These are phyloP conservation scores for Acrobasis consociella DNA, from an alignment of 2,888 invertebrate genomes.

Conservation along the genomic window DNA sequence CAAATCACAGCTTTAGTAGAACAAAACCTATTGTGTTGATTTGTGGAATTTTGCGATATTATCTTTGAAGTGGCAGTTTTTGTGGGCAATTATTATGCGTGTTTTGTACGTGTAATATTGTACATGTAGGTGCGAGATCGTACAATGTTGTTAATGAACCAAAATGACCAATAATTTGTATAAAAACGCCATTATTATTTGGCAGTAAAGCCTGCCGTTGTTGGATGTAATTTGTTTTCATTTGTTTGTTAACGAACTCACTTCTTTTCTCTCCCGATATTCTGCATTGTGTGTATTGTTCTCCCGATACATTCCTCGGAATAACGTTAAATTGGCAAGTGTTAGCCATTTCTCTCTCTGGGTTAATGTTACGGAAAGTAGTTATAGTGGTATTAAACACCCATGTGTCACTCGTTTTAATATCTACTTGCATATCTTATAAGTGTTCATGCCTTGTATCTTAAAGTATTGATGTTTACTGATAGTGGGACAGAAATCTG, in stretches of 20 bases:
- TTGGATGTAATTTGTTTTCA: neutral
- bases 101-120: constrained; percentile 41
- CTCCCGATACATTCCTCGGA: too few relatives aligned
- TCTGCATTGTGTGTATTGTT: neutral
- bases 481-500: too few relatives aligned
- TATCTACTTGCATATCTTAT: too few relatives aligned
- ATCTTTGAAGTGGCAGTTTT: constrained; percentile 74
- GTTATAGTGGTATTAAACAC: too few relatives aligned
- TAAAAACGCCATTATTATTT: constrained; percentile 29
- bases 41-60: constrained; percentile 67
- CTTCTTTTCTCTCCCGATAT: neutral
- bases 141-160: constrained; percentile 67
- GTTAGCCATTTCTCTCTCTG: too few relatives aligned
- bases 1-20: constrained; percentile 35
- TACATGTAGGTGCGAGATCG: constrained; percentile 55
- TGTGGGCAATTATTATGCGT: constrained; percentile 60
- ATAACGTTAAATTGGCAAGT: too few relatives aligned
- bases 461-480: too few relatives aligned
- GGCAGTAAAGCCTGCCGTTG: constrained; percentile 31
- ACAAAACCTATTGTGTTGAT: constrained; percentile 27
- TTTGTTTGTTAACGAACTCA: constrained; percentile 6
- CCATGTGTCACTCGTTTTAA: too few relatives aligned
- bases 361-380: too few relatives aligned
- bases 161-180: constrained; percentile 41
- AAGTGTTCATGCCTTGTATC: too few relatives aligned